A percentile compares a stretch with the other conserved stretches of the same genome.
phyloP scores from a whole-genome alignment of 1,140 invertebrate species.

The Drosophila sproati region DNA sequence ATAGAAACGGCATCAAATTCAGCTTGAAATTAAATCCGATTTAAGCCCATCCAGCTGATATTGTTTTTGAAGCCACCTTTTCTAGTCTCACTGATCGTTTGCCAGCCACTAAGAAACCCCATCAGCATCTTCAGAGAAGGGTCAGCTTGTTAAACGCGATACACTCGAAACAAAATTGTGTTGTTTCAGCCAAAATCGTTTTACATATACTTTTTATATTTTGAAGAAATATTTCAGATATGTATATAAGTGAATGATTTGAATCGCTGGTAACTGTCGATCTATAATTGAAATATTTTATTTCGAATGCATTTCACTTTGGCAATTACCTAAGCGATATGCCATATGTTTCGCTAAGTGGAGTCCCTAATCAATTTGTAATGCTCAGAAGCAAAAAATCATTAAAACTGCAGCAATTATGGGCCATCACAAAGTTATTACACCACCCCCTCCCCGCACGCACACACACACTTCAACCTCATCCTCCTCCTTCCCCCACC shows the following conservation, averaged over 20 bases:
- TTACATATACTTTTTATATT: too few relatives aligned
- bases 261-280: too few relatives aligned
- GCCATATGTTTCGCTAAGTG: background rate
- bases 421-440: constrained; percentile 32
- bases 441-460: background rate
- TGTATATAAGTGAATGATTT: too few relatives aligned
- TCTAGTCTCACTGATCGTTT: too few relatives aligned
- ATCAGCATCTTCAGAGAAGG: too few relatives aligned
- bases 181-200: too few relatives aligned
- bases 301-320: background rate
- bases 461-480: too few relatives aligned
- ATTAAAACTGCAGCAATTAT: constrained; percentile 51
- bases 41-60: background rate
- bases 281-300: too few relatives aligned
- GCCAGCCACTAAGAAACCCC: too few relatives aligned
- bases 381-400: constrained; percentile 21
- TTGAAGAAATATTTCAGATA: too few relatives aligned
- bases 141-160: too few relatives aligned
- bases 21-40: constrained; percentile 29
- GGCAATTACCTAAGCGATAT: background rate
- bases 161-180: too few relatives aligned
- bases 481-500: background rate
- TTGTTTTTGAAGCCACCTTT: background rate
- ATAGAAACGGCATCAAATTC: constrained; percentile 7
- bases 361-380: constrained; percentile 42